Evolutionary conservation across 2,113 vertebrate species (phyloP).

Genomic region (human): GRCh38 chr12:27977001-27977500

Average conservation of each 20-base stretch:
- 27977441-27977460: not conserved
- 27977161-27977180: not conserved
- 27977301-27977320: not conserved
- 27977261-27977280: not conserved
- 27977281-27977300: constrained; percentile 3
- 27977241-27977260: not conserved
- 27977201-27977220: not conserved
- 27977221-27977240: not conserved
- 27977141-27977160: constrained; percentile 26
- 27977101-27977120: constrained; percentile 10
- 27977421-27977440: too few relatives aligned
- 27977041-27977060: not conserved
- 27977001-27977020: not conserved
- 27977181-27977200: not conserved
- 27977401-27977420: not conserved
- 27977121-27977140: not conserved
- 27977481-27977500: not conserved
- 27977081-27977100: not conserved
- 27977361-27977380: not conserved
- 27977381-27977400: not conserved
- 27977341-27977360: not conserved
- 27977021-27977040: constrained; percentile 14
- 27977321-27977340: not conserved
- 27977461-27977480: not conserved
- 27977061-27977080: not conserved